Percentiles rank a stretch among this genome's conserved stretches.
These are phyloP conservation scores for Neuroscelio doddi DNA, from an alignment of 2,888 invertebrate species.

Conservation along the genomic window DNA sequence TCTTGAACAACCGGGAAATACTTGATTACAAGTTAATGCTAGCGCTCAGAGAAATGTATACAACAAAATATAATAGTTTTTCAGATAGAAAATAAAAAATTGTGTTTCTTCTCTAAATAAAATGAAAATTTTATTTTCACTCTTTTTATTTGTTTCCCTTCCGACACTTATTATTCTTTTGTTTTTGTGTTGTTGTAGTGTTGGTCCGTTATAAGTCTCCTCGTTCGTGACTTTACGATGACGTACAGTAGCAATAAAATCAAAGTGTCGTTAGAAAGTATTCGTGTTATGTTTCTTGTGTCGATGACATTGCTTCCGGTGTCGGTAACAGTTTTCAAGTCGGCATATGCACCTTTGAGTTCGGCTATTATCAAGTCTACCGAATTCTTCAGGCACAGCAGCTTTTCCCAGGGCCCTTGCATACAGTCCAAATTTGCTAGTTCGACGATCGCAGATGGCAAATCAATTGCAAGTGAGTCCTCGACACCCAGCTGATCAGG, in stretches of 20 bases:
- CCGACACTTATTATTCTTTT: no score
- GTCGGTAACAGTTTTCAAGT: conserved; percentile 55
- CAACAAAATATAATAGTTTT: no score
- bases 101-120: no score
- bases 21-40: no score
- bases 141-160: no score
- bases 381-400: conserved; percentile 70
- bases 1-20: no score
- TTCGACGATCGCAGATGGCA: conserved; percentile 73
- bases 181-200: conserved; percentile 63
- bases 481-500: conserved; percentile 70
- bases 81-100: no score
- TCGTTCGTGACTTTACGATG: conserved; percentile 70
- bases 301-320: conserved; percentile 37
- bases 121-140: no score
- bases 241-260: conserved; percentile 70
- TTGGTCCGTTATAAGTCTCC: conserved; percentile 71
- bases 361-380: conserved; percentile 73
- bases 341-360: conserved; percentile 71
- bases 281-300: conserved; percentile 27
- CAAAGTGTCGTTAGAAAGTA: conserved; percentile 60
- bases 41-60: no score
- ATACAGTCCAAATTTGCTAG: conserved; percentile 70
- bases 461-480: conserved; percentile 67
- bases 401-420: conserved; percentile 71